Evolutionary conservation across 2,888 invertebrate genomes (phyloP), one percentile per base, ranked within the genome.

Genomic region (Anthrax anthrax): DNA sequence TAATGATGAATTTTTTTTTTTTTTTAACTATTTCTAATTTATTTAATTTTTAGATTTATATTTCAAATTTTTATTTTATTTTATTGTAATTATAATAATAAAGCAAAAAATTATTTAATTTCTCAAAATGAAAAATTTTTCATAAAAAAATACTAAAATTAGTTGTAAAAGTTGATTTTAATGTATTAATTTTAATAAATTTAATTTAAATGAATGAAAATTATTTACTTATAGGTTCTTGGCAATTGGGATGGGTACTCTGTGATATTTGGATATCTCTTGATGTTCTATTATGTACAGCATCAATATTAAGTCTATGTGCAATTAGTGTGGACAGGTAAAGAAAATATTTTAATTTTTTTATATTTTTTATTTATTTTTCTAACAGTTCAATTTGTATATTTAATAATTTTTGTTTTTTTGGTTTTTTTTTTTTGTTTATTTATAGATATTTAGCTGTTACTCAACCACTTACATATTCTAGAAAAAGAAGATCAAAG

Each of bases 251-350:
- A 37, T 80, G 87, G 76, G 76, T 90, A 52, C 77, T 91, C 41
- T 86, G 87, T 63, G 84, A 87, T 62, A 81, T 87, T 52, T 95
- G 94, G 95, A 83, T 94, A 53, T 92, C 90, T 55, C 75, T 76
- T 69, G 95, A 95, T 69, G 89, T 95, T 45, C 78, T 92, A 50
- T 77, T 94, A 44, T 94, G 92, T 69, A 94, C 94, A 0, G 89
- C 92, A 0, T 91, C 91, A 47, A 94, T 94, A 59, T 74, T 94
- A 34, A 91, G 91, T 56, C 74, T 94, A 50, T 91, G 91, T 62
- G 92, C 90, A 47, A 94, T 95, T 69, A 89, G 89, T 58, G 78
- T 94, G 51, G 86, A 87, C 68, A 75, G 81, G 75, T 70, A 55
- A n/a, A 65, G 38, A 32, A 37, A 13, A 23, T 3, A 37, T 27